These are phyloP conservation scores for Butastur rufipennis DNA, from an alignment of 2,113 vertebrate genomes.

Conservation along the genomic window DNA sequence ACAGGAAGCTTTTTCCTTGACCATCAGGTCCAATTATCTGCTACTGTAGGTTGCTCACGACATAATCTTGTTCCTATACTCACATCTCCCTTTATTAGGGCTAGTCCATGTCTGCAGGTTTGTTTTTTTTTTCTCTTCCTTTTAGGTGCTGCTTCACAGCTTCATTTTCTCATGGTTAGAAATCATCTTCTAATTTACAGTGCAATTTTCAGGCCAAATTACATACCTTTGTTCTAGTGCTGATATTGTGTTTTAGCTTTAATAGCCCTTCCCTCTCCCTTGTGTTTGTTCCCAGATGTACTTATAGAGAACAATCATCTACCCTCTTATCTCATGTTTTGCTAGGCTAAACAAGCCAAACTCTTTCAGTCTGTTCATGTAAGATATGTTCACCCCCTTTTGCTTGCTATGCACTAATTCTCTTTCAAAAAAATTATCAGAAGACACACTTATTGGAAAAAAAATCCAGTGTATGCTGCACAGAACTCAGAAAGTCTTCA, in stretches of 20 bases:
- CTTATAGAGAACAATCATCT: background rate
- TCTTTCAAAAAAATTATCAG: background rate
- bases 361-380: background rate
- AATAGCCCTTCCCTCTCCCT: background rate
- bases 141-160: background rate
- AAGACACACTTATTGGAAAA: background rate
- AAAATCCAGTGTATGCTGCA: background rate
- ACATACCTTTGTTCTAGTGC: background rate
- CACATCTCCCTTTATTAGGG: background rate
- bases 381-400: background rate
- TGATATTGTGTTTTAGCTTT: constrained; percentile 14
- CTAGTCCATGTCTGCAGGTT: background rate
- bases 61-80: background rate
- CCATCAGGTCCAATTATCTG: background rate
- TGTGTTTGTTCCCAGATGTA: constrained; percentile 12
- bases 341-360: background rate
- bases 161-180: constrained; percentile 1
- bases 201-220: constrained; percentile 28
- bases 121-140: background rate
- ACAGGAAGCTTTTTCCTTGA: background rate
- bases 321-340: constrained; percentile 19
- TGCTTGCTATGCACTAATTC: background rate
- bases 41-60: background rate
- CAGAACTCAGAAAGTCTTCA: background rate
- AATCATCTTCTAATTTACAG: constrained; percentile 28